Evolutionary conservation across 2,888 invertebrate species (phyloP).

Genomic region (Dynastes maya): DNA sequence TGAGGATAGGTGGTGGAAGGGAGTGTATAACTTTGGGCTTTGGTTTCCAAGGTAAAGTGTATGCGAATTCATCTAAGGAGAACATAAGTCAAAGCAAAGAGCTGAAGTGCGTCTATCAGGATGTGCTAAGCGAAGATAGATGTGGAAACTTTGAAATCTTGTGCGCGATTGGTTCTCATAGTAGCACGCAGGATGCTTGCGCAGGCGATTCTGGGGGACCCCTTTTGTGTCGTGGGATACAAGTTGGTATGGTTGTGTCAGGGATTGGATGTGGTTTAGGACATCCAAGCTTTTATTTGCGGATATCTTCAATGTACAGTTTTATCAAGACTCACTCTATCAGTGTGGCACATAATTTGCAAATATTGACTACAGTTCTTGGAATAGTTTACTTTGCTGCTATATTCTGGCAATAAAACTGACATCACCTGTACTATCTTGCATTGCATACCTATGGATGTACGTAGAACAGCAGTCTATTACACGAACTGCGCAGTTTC

Average conservation of each 20-base stretch:
- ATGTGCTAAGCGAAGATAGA: neutral
- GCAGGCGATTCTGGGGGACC: conserved; percentile 34
- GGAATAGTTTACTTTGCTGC: too few relatives aligned
- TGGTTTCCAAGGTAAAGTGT: neutral
- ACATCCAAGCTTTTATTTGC: neutral
- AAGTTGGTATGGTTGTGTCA: conserved; percentile 18
- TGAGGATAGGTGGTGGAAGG: neutral
- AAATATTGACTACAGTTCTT: neutral
- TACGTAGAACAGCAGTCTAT: conserved; percentile 7
- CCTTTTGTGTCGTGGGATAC: conserved; percentile 14
- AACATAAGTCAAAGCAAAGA: neutral
- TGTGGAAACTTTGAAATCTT: conserved; percentile 1
- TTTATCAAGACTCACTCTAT: neutral
- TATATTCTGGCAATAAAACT: neutral
- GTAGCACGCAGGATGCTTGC: neutral
- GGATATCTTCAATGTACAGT: neutral
- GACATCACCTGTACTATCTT: neutral
- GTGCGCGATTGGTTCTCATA: neutral
- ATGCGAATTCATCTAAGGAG: neutral
- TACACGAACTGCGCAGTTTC: conserved; percentile 6
- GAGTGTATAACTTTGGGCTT: neutral
- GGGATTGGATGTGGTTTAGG: conserved; percentile 24
- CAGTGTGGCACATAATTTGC: neutral
- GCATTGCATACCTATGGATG: neutral
- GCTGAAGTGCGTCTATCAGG: neutral